Evolutionary conservation across 2,797 vertebrate genomes (phyloP).

Genomic region (Tolypeutes matacus): DNA sequence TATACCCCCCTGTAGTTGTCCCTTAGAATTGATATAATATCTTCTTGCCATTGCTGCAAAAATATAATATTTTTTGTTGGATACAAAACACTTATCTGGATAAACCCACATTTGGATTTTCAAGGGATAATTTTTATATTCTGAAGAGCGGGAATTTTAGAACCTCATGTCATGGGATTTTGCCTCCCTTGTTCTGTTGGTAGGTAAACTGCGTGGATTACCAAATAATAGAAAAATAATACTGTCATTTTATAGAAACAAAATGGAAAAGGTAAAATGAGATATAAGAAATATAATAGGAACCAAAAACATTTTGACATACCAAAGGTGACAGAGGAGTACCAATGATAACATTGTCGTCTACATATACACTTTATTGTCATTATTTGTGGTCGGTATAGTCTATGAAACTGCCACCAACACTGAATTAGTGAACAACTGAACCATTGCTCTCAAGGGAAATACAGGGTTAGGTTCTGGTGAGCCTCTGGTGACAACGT

Average conservation of each 20-base stretch:
- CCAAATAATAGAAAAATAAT: conserved; percentile 23
- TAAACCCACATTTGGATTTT: conserved; percentile 26
- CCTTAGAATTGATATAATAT: too few relatives aligned
- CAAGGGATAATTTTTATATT: background rate
- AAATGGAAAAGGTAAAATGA: background rate
- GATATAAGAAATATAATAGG: background rate
- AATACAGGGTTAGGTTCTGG: too few relatives aligned
- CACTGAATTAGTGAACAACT: too few relatives aligned
- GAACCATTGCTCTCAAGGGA: too few relatives aligned
- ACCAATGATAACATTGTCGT: too few relatives aligned
- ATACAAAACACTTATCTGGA: background rate
- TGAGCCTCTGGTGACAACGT: too few relatives aligned
- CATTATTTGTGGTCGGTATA: too few relatives aligned
- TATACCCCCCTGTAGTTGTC: too few relatives aligned
- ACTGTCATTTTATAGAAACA: conserved; percentile 32
- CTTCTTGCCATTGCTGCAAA: too few relatives aligned
- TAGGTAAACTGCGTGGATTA: background rate
- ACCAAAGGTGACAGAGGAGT: background rate
- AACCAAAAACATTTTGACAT: background rate
- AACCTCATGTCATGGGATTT: background rate
- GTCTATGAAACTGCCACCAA: too few relatives aligned
- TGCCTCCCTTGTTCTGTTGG: conserved; percentile 6
- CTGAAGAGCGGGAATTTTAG: background rate
- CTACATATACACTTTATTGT: too few relatives aligned
- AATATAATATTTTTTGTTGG: background rate